Percentiles rank a stretch among this genome's conserved stretches.
Conservation (phyloP, 2,113 vertebrate genomes). For the Anarhynchus alexandrinus region DNA sequence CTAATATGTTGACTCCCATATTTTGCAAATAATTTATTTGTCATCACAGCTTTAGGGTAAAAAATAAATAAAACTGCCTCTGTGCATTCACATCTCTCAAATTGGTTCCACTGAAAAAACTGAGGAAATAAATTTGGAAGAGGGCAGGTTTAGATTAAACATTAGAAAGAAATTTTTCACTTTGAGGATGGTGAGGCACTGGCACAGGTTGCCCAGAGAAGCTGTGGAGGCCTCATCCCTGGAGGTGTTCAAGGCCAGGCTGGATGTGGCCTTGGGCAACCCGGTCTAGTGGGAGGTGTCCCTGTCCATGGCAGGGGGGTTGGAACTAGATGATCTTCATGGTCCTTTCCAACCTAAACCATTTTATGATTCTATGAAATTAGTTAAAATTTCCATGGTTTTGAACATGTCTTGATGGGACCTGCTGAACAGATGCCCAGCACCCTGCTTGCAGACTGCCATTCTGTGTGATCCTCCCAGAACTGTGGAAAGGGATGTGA, state of each 20-base stretch:
- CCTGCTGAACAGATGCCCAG: not conserved
- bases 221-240: too few relatives aligned
- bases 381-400: not conserved
- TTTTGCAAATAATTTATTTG: not conserved
- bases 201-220: too few relatives aligned
- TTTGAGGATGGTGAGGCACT: too few relatives aligned
- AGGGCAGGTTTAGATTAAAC: too few relatives aligned
- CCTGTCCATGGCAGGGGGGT: too few relatives aligned
- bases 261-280: too few relatives aligned
- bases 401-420: not conserved
- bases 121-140: not conserved
- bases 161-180: too few relatives aligned
- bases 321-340: too few relatives aligned
- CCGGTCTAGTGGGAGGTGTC: too few relatives aligned
- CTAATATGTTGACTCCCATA: not conserved
- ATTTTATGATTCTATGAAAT: too few relatives aligned
- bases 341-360: too few relatives aligned
- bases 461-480: fast-evolving
- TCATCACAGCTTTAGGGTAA: not conserved
- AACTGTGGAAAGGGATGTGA: fast-evolving
- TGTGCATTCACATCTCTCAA: not conserved
- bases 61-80: not conserved
- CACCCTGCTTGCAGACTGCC: not conserved
- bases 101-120: not conserved
- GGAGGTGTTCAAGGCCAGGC: too few relatives aligned